Base-by-base conservation (phyloP, 2,113 vertebrate species). In the Eudyptes chrysolophus region DNA sequence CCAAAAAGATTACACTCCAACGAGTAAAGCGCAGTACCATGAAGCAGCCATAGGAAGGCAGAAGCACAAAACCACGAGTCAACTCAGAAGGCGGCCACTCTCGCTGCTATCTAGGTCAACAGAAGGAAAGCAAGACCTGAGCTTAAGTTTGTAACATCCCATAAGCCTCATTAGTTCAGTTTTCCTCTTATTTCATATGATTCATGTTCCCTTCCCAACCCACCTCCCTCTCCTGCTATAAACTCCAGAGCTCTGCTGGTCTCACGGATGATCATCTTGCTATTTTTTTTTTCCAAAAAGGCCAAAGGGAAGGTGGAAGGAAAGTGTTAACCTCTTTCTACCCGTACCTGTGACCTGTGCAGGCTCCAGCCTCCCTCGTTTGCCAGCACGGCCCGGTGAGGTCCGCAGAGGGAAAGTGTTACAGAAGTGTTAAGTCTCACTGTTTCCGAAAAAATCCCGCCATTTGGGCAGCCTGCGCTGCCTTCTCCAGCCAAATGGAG, bases 331-430 rank as follows among this genome's bases (percentile, higher is more conserved):
- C 22, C 54, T 60, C 68, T n/a, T 86, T 74, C 75, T 55, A 40
- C 20, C 48, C 3, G 1, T 54, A 48, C 42, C 66, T 22, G 16
- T 6, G 6, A 69, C n/a, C n/a, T 49, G 11, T 13, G 36, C 2
- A 4, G 16, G 7, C 48, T 32, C 26, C 2, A 7, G 27, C 22
- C 54, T 55, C 1, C 4, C 32, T 38, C 4, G 0, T 57, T 22
- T 58, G 49, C 36, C 11, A 2, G 38, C 20, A 36, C 2, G 2
- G 38, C 36, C 27, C 3, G 1, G 48, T 3, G 1, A 60, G 38
- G 19, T 49, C 48, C 1, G 1, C 22, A 30, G 34, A 74, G 30
- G 16, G 18, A 75, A 80, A 19, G 61, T 9, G n/a, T 62, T 44
- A 69, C 19, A 44, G n/a, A 55, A 74, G 54, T 16, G 46, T 22